phyloP scores from a whole-genome alignment of 2,797 vertebrate species.

The Micropoecilia bifurca region DNA sequence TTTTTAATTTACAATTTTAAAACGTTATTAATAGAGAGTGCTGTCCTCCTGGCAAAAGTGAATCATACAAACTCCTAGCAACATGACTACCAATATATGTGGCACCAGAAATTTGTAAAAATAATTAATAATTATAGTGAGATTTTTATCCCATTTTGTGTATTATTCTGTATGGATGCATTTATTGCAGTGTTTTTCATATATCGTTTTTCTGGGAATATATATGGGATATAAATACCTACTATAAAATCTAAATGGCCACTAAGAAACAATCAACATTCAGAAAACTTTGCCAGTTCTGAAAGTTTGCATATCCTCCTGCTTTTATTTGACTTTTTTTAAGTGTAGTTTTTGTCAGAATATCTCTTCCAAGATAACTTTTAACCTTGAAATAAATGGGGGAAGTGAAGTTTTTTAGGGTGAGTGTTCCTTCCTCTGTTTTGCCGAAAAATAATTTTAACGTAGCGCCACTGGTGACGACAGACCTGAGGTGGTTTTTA shows the following conservation, averaged over 20 bases:
- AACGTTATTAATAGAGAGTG: neutral
- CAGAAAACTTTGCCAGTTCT: neutral
- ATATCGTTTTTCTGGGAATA: neutral
- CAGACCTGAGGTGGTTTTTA: neutral
- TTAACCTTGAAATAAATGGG: constrained; percentile 46
- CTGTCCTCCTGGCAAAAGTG: neutral
- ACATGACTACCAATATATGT: neutral
- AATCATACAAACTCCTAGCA: neutral
- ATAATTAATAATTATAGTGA: neutral
- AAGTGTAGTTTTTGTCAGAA: constrained; percentile 18
- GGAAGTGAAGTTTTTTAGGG: neutral
- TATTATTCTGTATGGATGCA: neutral
- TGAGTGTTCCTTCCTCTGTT: neutral
- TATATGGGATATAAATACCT: neutral
- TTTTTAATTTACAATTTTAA: neutral
- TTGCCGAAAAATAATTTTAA: constrained; percentile 39
- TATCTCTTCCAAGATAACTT: constrained; percentile 45
- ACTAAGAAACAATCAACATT: neutral
- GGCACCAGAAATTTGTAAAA: no score
- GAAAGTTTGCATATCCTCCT: neutral
- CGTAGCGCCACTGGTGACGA: constrained; percentile 31
- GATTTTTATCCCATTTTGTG: neutral
- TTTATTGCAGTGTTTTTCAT: neutral
- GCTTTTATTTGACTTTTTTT: neutral
- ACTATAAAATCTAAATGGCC: neutral